These are phyloP conservation scores for Strigamia transsilvanica DNA, from an alignment of 2,888 invertebrate species.

Conservation along the genomic window DNA sequence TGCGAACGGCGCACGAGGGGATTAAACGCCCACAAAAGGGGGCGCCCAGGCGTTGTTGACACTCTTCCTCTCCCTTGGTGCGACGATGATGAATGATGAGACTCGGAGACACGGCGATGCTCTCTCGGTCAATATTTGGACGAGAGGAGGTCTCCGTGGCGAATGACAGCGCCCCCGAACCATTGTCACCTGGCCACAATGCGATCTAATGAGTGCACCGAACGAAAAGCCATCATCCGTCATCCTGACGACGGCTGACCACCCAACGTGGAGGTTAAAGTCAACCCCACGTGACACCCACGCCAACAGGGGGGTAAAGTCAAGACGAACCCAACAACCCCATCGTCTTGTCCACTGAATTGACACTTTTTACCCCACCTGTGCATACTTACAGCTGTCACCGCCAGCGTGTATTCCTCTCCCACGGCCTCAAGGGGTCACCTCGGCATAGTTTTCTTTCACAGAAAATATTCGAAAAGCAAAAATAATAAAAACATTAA, in stretches of 20 bases:
- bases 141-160: constrained; percentile 40
- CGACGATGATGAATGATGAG: constrained; percentile 35
- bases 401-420: background rate
- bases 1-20: constrained; percentile 40
- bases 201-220: constrained; percentile 28
- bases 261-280: constrained; percentile 21
- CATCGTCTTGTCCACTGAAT: constrained; percentile 14
- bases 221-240: constrained; percentile 4
- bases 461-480: background rate
- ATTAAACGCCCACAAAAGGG: constrained; percentile 42
- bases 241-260: constrained; percentile 22
- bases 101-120: constrained; percentile 23
- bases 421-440: constrained; percentile 33
- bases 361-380: constrained; percentile 19
- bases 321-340: background rate
- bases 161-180: constrained; percentile 40
- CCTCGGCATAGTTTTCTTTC: background rate
- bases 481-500: background rate
- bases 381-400: constrained; percentile 28
- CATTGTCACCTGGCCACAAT: constrained; percentile 41
- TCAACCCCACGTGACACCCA: constrained; percentile 7
- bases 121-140: constrained; percentile 42
- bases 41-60: constrained; percentile 37
- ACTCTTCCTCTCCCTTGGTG: constrained; percentile 31
- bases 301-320: constrained; percentile 3